phyloP scores from a whole-genome alignment of 1,140 invertebrate species.

The Proctacanthus coquilletti region DNA sequence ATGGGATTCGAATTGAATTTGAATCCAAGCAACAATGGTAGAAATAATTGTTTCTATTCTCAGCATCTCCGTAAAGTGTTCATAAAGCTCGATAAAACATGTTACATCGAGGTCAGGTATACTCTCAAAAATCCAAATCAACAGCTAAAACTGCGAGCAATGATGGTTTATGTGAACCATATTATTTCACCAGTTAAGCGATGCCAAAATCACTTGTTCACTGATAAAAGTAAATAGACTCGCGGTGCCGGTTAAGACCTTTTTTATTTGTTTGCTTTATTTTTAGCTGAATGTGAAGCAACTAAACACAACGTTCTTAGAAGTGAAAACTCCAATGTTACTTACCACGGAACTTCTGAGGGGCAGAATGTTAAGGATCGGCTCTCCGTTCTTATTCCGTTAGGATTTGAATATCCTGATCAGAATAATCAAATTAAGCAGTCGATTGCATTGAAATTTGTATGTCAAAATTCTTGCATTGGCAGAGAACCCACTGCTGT shows the following conservation, averaged over 20 bases:
- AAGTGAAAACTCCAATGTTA: conserved; percentile 19
- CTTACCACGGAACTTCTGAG: conserved; percentile 14
- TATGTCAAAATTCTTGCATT: conserved; percentile 25
- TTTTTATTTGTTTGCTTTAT: not conserved
- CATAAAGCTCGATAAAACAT: conserved; percentile 19
- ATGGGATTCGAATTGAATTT: conserved; percentile 13
- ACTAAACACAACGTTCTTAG: conserved; percentile 15
- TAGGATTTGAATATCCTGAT: conserved; percentile 12
- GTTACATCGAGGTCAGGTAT: conserved; percentile 20
- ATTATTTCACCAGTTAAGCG: conserved; percentile 21
- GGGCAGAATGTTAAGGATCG: conserved; percentile 25
- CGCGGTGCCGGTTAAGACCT: conserved; percentile 3
- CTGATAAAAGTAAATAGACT: conserved; percentile 11
- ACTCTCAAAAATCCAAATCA: conserved; percentile 17
- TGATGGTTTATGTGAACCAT: conserved; percentile 20
- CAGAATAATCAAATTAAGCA: conserved; percentile 11
- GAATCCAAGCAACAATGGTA: not conserved
- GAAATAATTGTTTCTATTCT: conserved; percentile 18
- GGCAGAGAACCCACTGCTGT: conserved; percentile 21
- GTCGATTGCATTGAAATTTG: conserved; percentile 21
- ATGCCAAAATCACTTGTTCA: conserved; percentile 24
- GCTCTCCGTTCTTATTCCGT: conserved; percentile 20
- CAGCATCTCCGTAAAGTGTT: conserved; percentile 16
- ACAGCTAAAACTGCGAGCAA: conserved; percentile 16
- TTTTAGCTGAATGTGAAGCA: not conserved